Evolutionary conservation across 2,888 invertebrate species (phyloP).

Genomic region (Hypselothyrea guttata): DNA sequence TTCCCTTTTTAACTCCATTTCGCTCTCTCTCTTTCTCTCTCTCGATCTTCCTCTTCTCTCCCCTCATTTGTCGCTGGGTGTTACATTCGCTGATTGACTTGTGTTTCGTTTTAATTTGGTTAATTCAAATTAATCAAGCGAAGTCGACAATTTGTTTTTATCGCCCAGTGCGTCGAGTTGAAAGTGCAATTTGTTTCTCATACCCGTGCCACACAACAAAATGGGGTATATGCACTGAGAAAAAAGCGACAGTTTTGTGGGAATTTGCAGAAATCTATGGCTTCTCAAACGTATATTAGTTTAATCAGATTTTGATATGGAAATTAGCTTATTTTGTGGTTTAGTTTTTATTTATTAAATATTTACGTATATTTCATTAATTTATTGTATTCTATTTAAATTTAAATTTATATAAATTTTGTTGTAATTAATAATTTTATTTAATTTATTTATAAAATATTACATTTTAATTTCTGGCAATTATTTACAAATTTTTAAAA

Average conservation of each 20-base stretch:
- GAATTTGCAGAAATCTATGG: not conserved
- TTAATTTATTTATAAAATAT: not conserved
- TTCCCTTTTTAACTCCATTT: not conserved
- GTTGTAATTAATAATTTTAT: not conserved
- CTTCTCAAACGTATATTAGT: no score
- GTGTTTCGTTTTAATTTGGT: constrained; percentile 81
- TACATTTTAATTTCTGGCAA: no score
- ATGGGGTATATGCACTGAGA: constrained; percentile 8
- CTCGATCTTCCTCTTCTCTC: constrained; percentile 1
- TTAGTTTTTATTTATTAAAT: no score
- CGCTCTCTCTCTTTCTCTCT: not conserved
- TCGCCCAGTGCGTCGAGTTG: constrained; percentile 22
- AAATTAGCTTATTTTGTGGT: not conserved
- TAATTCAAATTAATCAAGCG: constrained; percentile 82
- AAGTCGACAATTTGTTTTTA: constrained; percentile 66
- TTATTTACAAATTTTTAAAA: no score
- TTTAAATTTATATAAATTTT: no score
- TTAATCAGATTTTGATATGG: no score
- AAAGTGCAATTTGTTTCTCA: constrained; percentile 40
- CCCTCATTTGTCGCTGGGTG: constrained; percentile 52
- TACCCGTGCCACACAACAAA: not conserved
- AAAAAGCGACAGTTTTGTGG: no score
- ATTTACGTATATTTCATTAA: no score
- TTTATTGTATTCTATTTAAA: no score
- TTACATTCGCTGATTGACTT: constrained; percentile 75